Base-by-base conservation (phyloP, 92 coral and sea anemone species). In the Muricea muricata region DNA sequence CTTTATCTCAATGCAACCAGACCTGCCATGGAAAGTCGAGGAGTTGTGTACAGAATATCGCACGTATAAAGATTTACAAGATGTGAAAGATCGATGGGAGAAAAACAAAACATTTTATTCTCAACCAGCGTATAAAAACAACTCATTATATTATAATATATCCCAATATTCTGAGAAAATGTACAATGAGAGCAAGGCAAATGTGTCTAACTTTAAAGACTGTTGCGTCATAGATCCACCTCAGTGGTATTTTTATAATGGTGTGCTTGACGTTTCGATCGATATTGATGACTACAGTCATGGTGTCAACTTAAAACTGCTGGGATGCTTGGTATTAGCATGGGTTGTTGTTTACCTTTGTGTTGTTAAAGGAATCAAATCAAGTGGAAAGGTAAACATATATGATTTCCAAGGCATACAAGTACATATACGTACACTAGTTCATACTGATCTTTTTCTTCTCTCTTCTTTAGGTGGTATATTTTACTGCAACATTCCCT, bases 181-280 rank as follows among this genome's bases (percentile, higher is more conserved):
- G 71, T 33, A 56, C 71, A 18, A 56, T 0, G 12, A 21, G 0
- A 58, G 86, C 70, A 56, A 55, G 40, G 1, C 0, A 0, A 61
- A 82, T 15, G 60, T 70, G 9, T n/a, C 85, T 10, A 88, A 60
- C 14, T 94, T 92, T 79, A 85, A 92, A 3, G 99, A 97, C 79
- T 97, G 99, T 73, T 97, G 99, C 73, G 99, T 97, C 7, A 73
- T 92, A 7, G 99, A 97, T 75, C 93, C 99, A 9, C 98, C 99
- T 29, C 98, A 93, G 73, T 97, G 93, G 79, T 97, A 97, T 79
- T 97, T 97, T 76, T 97, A 97, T 72, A 93, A 93, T 23, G 93
- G 92, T 55, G 94, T 97, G 6, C 85, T 97, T 33, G 94, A 94
- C 87, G 91, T 97, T 67, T 93, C 99, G 7, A 77, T 92, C 2